These are phyloP conservation scores for Scaptomyza montana DNA, from an alignment of 1,140 invertebrate species.

Conservation along the genomic window DNA sequence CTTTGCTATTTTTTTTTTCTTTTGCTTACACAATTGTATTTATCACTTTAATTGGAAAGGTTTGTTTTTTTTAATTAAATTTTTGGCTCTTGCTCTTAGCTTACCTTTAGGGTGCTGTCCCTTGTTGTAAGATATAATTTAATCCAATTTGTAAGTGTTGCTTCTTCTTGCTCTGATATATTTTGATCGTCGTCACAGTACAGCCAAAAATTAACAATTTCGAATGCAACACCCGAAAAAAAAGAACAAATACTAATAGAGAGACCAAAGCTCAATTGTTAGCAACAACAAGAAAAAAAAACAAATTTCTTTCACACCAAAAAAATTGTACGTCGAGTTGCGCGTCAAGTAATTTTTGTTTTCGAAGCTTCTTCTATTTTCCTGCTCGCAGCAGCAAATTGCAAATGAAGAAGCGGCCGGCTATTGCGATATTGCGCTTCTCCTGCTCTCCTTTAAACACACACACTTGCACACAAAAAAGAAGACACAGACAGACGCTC, in stretches of 20 bases:
- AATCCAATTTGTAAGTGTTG: slow-evolving; percentile 50
- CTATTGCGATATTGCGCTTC: neutral
- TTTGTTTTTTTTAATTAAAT: slow-evolving; percentile 17
- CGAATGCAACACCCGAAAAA: slow-evolving; percentile 1
- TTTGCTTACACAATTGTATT: too few species aligned
- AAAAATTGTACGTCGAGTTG: slow-evolving; percentile 6
- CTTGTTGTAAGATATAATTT: slow-evolving; percentile 37
- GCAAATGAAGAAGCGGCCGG: slow-evolving; percentile 22
- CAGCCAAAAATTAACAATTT: neutral
- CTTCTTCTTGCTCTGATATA: neutral
- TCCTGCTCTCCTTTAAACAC: slow-evolving; percentile 10
- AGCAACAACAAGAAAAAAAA: slow-evolving; percentile 7
- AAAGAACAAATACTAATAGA: neutral
- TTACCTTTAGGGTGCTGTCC: slow-evolving; percentile 8
- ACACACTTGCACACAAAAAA: slow-evolving; percentile 4
- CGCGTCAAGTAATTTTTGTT: neutral
- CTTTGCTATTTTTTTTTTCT: neutral
- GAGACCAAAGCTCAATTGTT: neutral
- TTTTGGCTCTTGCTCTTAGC: slow-evolving; percentile 6
- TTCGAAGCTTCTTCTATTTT: slow-evolving; percentile 21
- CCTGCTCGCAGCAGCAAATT: slow-evolving; percentile 4
- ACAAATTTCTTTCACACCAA: slow-evolving; percentile 5
- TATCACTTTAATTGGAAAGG: neutral
- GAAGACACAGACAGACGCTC: neutral
- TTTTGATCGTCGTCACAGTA: slow-evolving; percentile 4